Conservation (phyloP, 2,797 vertebrate genomes). For the Allobates femoralis region DNA sequence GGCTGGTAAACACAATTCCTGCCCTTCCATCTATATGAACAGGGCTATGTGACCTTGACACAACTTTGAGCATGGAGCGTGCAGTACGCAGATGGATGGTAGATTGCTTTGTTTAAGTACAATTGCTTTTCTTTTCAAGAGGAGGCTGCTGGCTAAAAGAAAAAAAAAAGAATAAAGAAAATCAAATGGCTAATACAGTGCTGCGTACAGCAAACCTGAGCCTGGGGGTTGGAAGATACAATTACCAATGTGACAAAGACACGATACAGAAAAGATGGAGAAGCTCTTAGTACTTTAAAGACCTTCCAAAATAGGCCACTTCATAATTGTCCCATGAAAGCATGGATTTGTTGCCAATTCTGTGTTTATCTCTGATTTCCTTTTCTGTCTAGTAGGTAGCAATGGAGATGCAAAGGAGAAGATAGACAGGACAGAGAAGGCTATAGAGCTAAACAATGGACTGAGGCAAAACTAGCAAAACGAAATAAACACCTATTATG, state of each 20-base stretch:
- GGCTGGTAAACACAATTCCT: constrained; percentile 55
- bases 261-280: constrained; percentile 62
- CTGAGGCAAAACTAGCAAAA: constrained; percentile 12
- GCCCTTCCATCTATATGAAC: constrained; percentile 42
- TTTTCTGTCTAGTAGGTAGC: constrained; percentile 27
- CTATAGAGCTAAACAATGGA: constrained; percentile 31
- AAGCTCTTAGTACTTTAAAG: constrained; percentile 60
- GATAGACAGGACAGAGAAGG: constrained; percentile 7
- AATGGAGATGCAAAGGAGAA: constrained; percentile 43
- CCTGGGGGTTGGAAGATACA: constrained; percentile 63
- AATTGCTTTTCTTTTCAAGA: constrained; percentile 62
- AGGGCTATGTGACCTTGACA: constrained; percentile 59
- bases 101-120: constrained; percentile 65
- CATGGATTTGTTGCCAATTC: constrained; percentile 46
- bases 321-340: constrained; percentile 62
- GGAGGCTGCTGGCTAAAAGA: constrained; percentile 62
- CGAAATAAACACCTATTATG: constrained; percentile 32
- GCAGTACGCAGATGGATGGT: constrained; percentile 60
- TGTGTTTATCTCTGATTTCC: constrained; percentile 61
- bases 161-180: constrained; percentile 58
- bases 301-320: constrained; percentile 61
- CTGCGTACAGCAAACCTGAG: constrained; percentile 57
- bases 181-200: constrained; percentile 63
- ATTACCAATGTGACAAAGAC: constrained; percentile 65
- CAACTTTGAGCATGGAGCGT: constrained; percentile 54